phyloP scores from a whole-genome alignment of 2,888 invertebrate species.

The Leptinotarsa juncta region DNA sequence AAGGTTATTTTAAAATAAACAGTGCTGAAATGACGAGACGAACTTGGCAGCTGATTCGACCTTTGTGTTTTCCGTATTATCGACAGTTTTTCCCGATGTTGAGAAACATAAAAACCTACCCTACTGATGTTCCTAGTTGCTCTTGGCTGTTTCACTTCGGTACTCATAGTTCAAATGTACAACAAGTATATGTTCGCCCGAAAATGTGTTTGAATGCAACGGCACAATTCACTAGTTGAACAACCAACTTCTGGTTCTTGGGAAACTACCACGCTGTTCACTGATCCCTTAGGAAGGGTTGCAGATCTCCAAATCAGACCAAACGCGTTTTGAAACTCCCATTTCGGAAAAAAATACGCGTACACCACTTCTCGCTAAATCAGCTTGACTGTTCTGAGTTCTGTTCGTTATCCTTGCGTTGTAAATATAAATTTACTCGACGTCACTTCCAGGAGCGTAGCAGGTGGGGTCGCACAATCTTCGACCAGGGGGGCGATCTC shows the following conservation, averaged over 20 bases:
- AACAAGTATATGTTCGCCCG: neutral
- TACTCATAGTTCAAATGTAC: conserved; percentile 23
- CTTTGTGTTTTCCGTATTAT: neutral
- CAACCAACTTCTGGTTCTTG: neutral
- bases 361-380: conserved; percentile 29
- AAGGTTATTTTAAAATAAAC: neutral
- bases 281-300: conserved; percentile 29
- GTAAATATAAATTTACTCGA: conserved; percentile 58
- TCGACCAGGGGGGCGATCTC: conserved; percentile 18
- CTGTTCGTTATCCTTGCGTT: conserved; percentile 44
- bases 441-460: conserved; percentile 46
- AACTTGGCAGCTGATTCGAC: neutral
- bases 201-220: neutral
- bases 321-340: conserved; percentile 35
- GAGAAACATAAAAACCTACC: conserved; percentile 48
- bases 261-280: conserved; percentile 20
- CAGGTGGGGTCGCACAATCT: conserved; percentile 36
- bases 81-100: neutral
- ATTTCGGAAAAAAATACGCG: conserved; percentile 44
- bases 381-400: conserved; percentile 25
- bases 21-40: neutral
- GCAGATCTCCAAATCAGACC: conserved; percentile 24
- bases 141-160: conserved; percentile 61
- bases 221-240: conserved; percentile 2
- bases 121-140: conserved; percentile 58